Percentiles rank a stretch among this genome's conserved stretches.
These are phyloP conservation scores for Sphaerodactylus townsendi DNA, from an alignment of 2,113 vertebrate species.

Conservation along the genomic window DNA sequence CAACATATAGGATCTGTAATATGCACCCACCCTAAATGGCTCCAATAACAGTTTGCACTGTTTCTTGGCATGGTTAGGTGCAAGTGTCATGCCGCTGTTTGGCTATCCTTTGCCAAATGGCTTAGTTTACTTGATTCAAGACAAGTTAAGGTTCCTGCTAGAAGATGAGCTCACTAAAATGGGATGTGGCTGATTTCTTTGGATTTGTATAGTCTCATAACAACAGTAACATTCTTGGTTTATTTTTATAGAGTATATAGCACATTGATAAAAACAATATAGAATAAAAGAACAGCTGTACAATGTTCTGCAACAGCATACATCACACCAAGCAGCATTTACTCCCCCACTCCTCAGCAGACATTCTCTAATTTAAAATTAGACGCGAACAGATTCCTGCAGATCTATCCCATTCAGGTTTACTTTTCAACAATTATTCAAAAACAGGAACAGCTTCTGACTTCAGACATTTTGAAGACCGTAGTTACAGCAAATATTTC, in stretches of 20 bases:
- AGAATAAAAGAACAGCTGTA: background rate
- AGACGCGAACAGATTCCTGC: too few relatives aligned
- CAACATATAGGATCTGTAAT: background rate
- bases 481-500: background rate
- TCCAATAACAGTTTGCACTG: background rate
- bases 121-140: background rate
- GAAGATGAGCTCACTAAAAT: background rate
- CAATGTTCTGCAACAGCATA: background rate
- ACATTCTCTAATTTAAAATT: background rate
- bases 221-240: background rate
- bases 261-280: background rate
- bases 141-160: background rate
- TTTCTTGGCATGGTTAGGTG: conserved; percentile 2
- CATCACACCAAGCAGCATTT: background rate
- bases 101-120: conserved; percentile 1
- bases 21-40: background rate
- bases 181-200: background rate
- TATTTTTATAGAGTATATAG: background rate
- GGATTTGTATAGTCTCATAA: background rate
- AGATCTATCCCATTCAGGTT: background rate
- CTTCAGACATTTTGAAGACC: background rate
- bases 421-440: background rate
- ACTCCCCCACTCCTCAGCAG: background rate
- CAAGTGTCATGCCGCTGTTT: background rate
- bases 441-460: background rate